Percentiles rank a stretch among this genome's conserved stretches.
Conservation (phyloP, 1,140 invertebrate species). For the Apocrypta bakeri region DNA sequence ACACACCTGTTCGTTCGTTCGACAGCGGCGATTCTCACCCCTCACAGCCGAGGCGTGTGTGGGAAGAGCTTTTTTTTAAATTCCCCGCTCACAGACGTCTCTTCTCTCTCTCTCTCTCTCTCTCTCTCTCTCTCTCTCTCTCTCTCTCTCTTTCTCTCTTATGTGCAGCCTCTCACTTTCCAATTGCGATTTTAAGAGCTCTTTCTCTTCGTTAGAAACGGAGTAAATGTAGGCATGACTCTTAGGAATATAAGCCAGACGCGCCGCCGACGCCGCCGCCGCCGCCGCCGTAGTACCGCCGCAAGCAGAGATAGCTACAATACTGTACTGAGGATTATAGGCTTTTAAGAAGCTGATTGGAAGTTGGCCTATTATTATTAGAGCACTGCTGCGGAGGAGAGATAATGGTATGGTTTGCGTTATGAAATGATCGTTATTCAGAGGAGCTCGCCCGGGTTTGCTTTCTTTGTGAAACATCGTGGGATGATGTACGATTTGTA, state of each 20-base stretch:
- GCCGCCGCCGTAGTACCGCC: no score
- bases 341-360: slow-evolving; percentile 7
- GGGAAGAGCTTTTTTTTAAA: slow-evolving; percentile 24
- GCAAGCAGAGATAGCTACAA: neutral
- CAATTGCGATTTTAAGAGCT: slow-evolving; percentile 22
- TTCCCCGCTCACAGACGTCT: neutral
- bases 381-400: neutral
- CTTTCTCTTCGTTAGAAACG: slow-evolving; percentile 42
- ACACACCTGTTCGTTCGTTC: slow-evolving; percentile 37
- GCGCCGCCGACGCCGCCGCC: no score
- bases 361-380: neutral
- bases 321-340: slow-evolving; percentile 24
- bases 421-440: slow-evolving; percentile 14
- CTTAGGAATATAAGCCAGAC: neutral
- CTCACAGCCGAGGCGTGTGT: slow-evolving; percentile 6
- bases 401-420: neutral
- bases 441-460: neutral
- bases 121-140: no score
- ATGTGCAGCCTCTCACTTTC: slow-evolving; percentile 29
- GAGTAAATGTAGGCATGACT: slow-evolving; percentile 31
- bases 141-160: no score
- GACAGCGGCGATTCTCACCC: slow-evolving; percentile 28
- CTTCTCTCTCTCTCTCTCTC: neutral
- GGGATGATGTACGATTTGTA: neutral
- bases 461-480: neutral